These are phyloP conservation scores for Uria lomvia DNA, from an alignment of 2,113 vertebrate genomes.

Conservation along the genomic window DNA sequence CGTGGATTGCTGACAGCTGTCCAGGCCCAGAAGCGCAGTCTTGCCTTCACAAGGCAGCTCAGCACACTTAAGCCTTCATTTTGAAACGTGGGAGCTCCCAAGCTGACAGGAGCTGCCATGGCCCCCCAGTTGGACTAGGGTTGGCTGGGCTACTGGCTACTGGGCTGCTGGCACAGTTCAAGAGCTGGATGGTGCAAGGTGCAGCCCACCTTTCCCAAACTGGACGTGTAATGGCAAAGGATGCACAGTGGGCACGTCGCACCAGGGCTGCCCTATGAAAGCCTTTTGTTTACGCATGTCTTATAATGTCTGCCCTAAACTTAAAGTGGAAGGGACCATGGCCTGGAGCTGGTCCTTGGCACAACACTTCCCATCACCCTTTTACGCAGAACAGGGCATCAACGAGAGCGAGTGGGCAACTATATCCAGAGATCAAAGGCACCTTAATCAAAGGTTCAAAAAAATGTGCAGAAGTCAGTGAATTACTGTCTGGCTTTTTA, in stretches of 20 bases:
- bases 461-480: not conserved
- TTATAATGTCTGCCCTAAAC: not conserved
- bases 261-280: not conserved
- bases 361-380: not conserved
- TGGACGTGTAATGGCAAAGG: not conserved
- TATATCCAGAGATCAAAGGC: not conserved
- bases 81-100: not conserved
- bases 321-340: accelerated
- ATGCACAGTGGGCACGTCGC: accelerated
- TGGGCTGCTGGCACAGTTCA: not conserved
- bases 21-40: not conserved
- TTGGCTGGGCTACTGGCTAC: not conserved
- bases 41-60: not conserved
- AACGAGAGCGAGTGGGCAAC: not conserved
- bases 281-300: not conserved
- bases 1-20: not conserved
- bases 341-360: not conserved
- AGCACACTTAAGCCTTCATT: not conserved
- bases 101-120: not conserved
- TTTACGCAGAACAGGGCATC: accelerated
- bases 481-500: not conserved
- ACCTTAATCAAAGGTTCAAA: not conserved
- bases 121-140: not conserved
- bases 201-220: not conserved
- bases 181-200: not conserved